Evolutionary conservation across 1,140 invertebrate genomes (phyloP).

Genomic region (Drosophila chauvacae): DNA sequence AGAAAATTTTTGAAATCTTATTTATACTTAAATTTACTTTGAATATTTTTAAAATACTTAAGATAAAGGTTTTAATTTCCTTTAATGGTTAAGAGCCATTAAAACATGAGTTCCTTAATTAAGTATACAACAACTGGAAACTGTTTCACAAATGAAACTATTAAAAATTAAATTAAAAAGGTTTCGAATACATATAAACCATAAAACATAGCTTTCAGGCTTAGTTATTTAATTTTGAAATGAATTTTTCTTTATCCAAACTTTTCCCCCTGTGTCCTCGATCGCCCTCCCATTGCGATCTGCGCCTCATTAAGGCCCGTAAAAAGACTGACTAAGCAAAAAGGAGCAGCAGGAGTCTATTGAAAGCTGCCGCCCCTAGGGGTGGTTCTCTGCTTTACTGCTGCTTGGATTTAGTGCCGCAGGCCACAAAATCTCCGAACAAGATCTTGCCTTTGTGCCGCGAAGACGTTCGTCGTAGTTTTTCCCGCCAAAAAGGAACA

Average conservation of each 20-base stretch:
- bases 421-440: conserved; percentile 39
- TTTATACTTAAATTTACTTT: no score
- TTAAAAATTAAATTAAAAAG: neutral
- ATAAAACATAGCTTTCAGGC: neutral
- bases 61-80: no score
- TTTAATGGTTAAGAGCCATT: neutral
- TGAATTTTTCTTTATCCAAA: neutral
- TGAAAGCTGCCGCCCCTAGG: conserved; percentile 24
- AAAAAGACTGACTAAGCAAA: conserved; percentile 15
- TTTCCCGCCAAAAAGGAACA: conserved; percentile 77
- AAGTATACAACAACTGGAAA: neutral
- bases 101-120: accelerated
- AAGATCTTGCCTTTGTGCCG: conserved; percentile 42
- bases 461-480: conserved; percentile 57
- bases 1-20: neutral
- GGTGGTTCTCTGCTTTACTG: conserved; percentile 14
- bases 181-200: neutral
- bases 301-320: conserved; percentile 18
- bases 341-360: conserved; percentile 50
- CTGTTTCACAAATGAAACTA: no score
- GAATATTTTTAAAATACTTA: neutral
- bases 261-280: conserved; percentile 2
- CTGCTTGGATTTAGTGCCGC: conserved; percentile 19
- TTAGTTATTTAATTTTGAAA: neutral
- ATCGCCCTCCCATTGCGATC: conserved; percentile 26